Percentiles rank a stretch among this genome's conserved stretches.
Conservation (phyloP, 1,140 invertebrate genomes). For the Apis cerana region DNA sequence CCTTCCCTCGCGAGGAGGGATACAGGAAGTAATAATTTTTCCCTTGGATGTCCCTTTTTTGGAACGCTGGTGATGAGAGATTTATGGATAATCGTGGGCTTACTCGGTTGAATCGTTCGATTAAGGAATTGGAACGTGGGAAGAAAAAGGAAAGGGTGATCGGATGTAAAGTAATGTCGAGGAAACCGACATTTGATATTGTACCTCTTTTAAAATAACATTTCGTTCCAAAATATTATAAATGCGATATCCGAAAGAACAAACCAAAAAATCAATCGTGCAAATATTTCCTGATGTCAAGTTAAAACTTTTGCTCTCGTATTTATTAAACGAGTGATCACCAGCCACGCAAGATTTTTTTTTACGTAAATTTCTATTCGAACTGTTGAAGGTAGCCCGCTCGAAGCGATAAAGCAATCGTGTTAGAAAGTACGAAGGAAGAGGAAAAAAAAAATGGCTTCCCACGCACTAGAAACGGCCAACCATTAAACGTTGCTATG, state of each 20-base stretch:
- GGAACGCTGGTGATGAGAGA: not conserved
- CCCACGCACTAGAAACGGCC: slow-evolving; percentile 21
- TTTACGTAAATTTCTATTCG: not conserved
- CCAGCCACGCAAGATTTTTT: not conserved
- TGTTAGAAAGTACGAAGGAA: slow-evolving; percentile 5
- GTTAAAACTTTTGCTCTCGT: too few relatives aligned
- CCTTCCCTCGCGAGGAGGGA: not conserved
- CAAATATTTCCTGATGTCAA: too few relatives aligned
- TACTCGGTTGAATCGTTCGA: not conserved
- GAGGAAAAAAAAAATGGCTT: not conserved
- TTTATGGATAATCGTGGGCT: not conserved
- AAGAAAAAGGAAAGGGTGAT: not conserved
- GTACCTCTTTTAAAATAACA: too few relatives aligned
- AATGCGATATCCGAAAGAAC: too few relatives aligned
- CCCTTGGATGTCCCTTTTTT: not conserved
- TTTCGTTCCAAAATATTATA: too few relatives aligned
- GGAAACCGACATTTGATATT: not conserved
- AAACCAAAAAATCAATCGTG: too few relatives aligned
- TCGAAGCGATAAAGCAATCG: not conserved
- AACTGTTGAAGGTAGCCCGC: not conserved
- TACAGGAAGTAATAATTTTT: slow-evolving; percentile 24
- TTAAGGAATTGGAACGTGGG: not conserved
- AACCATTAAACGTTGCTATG: slow-evolving; percentile 11
- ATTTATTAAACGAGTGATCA: not conserved
- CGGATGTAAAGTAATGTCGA: too few relatives aligned